Evolutionary conservation across 2,888 invertebrate genomes (phyloP), one percentile per base, ranked within the genome.

Genomic region (Patella ulyssiponensis): DNA sequence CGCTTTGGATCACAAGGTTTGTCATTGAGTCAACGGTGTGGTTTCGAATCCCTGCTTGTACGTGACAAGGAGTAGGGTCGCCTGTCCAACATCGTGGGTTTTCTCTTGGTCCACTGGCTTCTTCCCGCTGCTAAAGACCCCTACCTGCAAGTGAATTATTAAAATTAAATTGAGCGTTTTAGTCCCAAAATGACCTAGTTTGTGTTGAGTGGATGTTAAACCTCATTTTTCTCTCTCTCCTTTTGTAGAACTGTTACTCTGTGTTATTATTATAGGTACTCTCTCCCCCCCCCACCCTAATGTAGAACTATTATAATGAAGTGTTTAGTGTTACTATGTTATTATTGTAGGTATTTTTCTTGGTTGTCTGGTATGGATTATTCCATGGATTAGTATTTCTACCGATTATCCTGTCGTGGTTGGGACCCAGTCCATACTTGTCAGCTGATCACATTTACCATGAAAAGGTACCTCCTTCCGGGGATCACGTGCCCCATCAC

Each of bases 281-380:
- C n/a, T 51, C 53, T 44, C 14, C 11, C 11, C 14, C 44, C 51
- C 4, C 72, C 3, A 15, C n/a, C 44, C 17, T 7, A 14, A 20
- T 44, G 20, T 44, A 12, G 12, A 17, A 15, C 53, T 44, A 52
- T 54, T 52, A 54, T 70, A 33, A 17, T 73, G 52, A 53, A 9
- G n/a, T 76, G 12, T 70, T 54, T 44, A 9, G n/a, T 76, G 12
- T 70, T 54, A 17, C 17, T 54, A 12, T 14, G 7, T 23, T 58
- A 1, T 69, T 27, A 44, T 83, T 84, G 53, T 82, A 89, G 89
- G 95, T 96, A 88, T 96, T 96, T 89, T 92, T 95, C 71, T 92
- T 96, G 80, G 96, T 96, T 1, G 95, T 96, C 78, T 74, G 94
- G 52, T 95, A 95, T 90, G 96, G 96, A 53, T 91, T 96, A 27